Evolutionary conservation across 2,797 vertebrate genomes (phyloP), one percentile per base, ranked within the genome.

Genomic region (Neostethus bicornis): DNA sequence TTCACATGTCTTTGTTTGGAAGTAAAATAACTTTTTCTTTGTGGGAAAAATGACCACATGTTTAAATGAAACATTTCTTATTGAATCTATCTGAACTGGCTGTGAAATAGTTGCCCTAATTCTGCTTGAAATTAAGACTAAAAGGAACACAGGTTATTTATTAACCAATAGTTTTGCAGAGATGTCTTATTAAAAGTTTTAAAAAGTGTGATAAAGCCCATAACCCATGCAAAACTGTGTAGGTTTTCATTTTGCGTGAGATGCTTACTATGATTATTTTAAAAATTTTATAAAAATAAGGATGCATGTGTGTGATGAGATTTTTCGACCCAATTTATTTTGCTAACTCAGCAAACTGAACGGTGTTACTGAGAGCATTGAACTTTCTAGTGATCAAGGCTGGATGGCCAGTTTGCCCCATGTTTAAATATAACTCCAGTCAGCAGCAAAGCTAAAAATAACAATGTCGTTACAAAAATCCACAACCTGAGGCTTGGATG

Each of bases 371-470:
- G 25, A 63, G 62, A 64, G 52, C 59, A 49, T 45, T 53, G 16
- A 60, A 70, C 53, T 54, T 61, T 72, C 41, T 43, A 62, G 63
- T 6, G 9, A 32, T 17, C 8, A 8, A 49, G 31, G 9, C 21
- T n/a, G 7, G 13, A 31, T 20, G 46, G 35, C 12, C 4, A 29
- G 53, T 29, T 72, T 67, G 55, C 59, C 47, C 66, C 56, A 66
- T 59, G 66, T 79, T 73, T 77, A 81, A 86, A 82, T 82, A 81
- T 82, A 80, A 45, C 54, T 58, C 41, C 39, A 73, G 77, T 85
- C 84, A 82, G 83, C 84, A 84, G 79, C 69, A 43, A 38, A 78
- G 54, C 87, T 91, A 92, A 88, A 92, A 90, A 92, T 92, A 92
- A 55, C 74, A 21, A 1, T 66, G 77, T 80, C 70, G 66, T 87